Base-by-base conservation (phyloP, 2,113 vertebrate species). In the Cromileptes altivelis region DNA sequence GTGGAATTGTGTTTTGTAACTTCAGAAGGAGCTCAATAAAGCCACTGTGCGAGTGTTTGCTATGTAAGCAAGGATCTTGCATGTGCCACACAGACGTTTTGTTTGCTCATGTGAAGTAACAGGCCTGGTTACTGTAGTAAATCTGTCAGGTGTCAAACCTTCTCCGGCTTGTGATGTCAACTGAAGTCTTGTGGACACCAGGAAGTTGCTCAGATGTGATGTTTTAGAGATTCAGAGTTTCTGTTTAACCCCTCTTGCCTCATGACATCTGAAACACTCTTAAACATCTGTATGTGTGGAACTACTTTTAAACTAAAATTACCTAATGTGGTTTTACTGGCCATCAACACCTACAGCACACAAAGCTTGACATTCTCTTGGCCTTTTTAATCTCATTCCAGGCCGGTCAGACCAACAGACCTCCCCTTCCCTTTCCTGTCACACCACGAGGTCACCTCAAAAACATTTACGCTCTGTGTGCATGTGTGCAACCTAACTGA, bases 381-480 rank as follows among this genome's bases (percentile, higher is more conserved):
- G 79, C 92, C 86, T 93, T 94, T 94, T 73, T 85, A 70, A 86
- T 81, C 61, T 56, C 85, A 80, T 87, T 90, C 80, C 86, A 84
- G 84, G 27, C 80, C 42, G 49, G 81, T 86, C 78, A 84, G 60
- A 79, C 58, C 70, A 78, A 56, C 82, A 63, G 81, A 85, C 85
- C 88, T 84, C 82, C 87, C 79, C 85, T 92, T 92, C 94, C 92
- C 37, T 84, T 94, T 94, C 94, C 94, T 92, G 93, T 79, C 74
- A 79, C 53, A 55, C 62, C 75, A 72, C 19, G 79, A 63, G 62
- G 37, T 70, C 86, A n/a, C 65, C 64, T 78, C 52, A 27, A 88
- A 87, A 92, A 84, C 72, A 87, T 21, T 65, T 40, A 63, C 10
- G 6, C 50, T 30, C 55, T 64, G 25, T 62, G 63, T 65, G 25